A percentile compares a stretch with the other conserved stretches of the same genome.
Evolutionary conservation across 2,797 vertebrate species (phyloP).

Genomic region (Gymnodraco acuticeps): DNA sequence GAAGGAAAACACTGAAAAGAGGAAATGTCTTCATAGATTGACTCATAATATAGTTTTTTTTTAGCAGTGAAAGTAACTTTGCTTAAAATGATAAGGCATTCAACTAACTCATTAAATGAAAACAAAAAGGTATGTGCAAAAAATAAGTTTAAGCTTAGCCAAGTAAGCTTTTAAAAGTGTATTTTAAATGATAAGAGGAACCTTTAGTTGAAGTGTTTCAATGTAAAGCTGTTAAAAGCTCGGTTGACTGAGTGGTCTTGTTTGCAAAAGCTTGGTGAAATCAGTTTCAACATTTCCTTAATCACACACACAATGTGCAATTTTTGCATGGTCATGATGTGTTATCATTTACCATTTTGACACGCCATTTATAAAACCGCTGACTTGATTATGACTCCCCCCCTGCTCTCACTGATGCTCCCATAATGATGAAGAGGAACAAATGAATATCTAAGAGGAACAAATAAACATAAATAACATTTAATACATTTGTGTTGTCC

Average conservation of each 20-base stretch:
- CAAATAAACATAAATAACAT: neutral
- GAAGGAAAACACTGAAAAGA: neutral
- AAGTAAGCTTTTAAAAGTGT: neutral
- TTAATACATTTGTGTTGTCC: neutral
- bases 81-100: too few species aligned
- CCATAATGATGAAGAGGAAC: slow-evolving; percentile 91
- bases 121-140: neutral
- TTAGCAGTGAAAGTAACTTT: neutral
- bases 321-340: neutral
- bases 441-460: too few species aligned
- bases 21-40: neutral
- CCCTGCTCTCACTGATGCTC: slow-evolving; percentile 89
- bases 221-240: slow-evolving; percentile 42
- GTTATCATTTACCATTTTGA: neutral
- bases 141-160: neutral
- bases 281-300: slow-evolving; percentile 67
- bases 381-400: neutral
- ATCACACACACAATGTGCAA: slow-evolving; percentile 41
- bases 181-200: slow-evolving; percentile 41
- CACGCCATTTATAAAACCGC: neutral
- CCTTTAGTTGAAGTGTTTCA: slow-evolving; percentile 17
- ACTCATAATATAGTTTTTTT: neutral
- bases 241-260: slow-evolving; percentile 13
- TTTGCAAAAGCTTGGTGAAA: slow-evolving; percentile 73
- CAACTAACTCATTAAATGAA: neutral